A percentile compares a stretch with the other conserved stretches of the same genome.
Evolutionary conservation across 2,888 invertebrate genomes (phyloP).

Genomic region (Drymonia ruficornis): DNA sequence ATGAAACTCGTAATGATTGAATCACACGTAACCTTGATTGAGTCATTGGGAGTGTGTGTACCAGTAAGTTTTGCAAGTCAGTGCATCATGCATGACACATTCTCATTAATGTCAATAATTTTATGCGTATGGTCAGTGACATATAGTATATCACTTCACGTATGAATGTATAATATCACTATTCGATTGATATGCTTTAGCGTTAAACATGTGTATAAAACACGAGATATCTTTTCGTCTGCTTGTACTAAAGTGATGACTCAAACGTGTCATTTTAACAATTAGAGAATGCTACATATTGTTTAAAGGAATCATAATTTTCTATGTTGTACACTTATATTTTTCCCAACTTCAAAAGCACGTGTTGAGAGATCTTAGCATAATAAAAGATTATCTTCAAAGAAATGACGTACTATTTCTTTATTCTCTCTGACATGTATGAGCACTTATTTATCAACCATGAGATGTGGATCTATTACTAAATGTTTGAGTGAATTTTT

Average conservation of each 20-base stretch:
- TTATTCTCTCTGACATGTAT: background rate
- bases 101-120: constrained; percentile 3
- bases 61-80: constrained; percentile 6
- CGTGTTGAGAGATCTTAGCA: background rate
- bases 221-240: no score
- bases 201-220: no score
- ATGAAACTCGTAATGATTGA: constrained; percentile 36
- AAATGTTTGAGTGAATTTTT: background rate
- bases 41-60: constrained; percentile 10
- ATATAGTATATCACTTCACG: no score
- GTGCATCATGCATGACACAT: constrained; percentile 20
- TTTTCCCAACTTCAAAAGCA: background rate
- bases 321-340: background rate
- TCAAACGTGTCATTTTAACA: background rate
- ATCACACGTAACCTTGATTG: background rate
- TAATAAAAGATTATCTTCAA: background rate
- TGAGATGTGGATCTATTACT: background rate
- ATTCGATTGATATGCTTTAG: no score
- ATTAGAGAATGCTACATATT: background rate
- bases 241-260: background rate
- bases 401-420: background rate
- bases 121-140: constrained; percentile 13
- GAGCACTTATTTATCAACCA: background rate
- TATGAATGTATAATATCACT: no score
- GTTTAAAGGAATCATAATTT: background rate